Evolutionary conservation across 2,797 vertebrate species (phyloP), one percentile per base, ranked within the genome.

Genomic region (Anniella stebbinsi): DNA sequence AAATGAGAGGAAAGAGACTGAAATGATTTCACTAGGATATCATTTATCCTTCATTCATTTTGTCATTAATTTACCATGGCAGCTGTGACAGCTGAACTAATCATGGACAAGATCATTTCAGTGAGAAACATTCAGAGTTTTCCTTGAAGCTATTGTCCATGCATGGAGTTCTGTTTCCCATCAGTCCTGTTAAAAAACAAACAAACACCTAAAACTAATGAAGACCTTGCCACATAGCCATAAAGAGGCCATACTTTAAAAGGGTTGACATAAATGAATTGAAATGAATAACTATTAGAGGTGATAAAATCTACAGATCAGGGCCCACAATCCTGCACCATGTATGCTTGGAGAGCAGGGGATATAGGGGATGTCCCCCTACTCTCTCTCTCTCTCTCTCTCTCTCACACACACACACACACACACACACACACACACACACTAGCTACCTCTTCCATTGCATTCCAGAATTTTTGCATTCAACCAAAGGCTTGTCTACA

Each of bases 21-120:
- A 88, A 73, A 88, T 80, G 70, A 80, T 88, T 88, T 88, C 41
- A 67, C 33, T 48, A 63, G 48, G 38, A n/a, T 83, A 75, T 83
- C 69, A 88, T 82, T 73, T 82, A 83, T 88, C 87, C 67, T 88
- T 73, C 67, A 88, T 63, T 88, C 75, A 60, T 72, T 88, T 88
- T 88, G 80, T 82, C 78, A 82, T 82, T 88, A 88, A 82, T 76
- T 66, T 51, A 89, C 84, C 54, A 48, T 21, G 57, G 88, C 80
- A 89, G 33, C 41, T 48, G 36, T 28, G 87, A 70, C 77, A 81
- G 87, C 48, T 81, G 67, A 76, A 73, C 69, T 88, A 82, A 82
- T 73, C 23, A 57, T n/a, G 41, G 38, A 75, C 54, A 45, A 88
- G 54, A 41, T 88, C 54, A 82, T 82, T 82, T 73, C 80, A 82